Percentiles rank a stretch among this genome's conserved stretches.
Conservation (phyloP, 2,113 vertebrate genomes). For the Tylochromis polylepis region DNA sequence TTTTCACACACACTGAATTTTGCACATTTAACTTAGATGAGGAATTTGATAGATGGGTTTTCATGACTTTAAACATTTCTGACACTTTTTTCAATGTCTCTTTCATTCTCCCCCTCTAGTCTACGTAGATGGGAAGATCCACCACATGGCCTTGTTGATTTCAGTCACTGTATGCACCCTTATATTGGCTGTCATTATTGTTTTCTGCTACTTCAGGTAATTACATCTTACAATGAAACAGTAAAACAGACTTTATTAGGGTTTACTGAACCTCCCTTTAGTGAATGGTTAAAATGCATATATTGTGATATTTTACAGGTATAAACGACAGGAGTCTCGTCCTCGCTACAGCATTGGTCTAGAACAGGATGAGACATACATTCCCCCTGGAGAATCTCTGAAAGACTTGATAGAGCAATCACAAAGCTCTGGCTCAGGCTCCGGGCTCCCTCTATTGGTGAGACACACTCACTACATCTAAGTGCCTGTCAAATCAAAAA, state of each 20-base stretch:
- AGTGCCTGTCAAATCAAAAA: not conserved
- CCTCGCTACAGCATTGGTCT: conserved; percentile 90
- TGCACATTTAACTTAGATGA: not conserved
- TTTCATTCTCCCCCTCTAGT: conserved; percentile 57
- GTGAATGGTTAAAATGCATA: not conserved
- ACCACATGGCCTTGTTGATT: conserved; percentile 87
- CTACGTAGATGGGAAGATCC: conserved; percentile 84
- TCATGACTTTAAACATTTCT: not conserved
- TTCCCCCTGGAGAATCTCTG: conserved; percentile 89
- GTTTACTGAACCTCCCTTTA: not conserved
- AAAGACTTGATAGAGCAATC: conserved; percentile 95
- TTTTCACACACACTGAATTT: not conserved
- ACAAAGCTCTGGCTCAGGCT: conserved; percentile 94
- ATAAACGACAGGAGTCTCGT: conserved; percentile 85
- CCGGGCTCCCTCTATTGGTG: conserved; percentile 98
- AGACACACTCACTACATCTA: conserved; percentile 38
- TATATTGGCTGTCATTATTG: conserved; percentile 81
- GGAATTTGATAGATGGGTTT: not conserved
- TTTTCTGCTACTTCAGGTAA: conserved; percentile 95
- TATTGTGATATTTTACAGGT: conserved; percentile 64
- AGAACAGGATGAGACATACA: conserved; percentile 90
- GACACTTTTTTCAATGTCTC: not conserved
- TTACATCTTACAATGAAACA: not conserved
- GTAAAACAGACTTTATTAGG: not conserved
- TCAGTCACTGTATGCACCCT: conserved; percentile 87